phyloP scores from a whole-genome alignment of 2,888 invertebrate genomes.

The Parnassius mnemosyne region DNA sequence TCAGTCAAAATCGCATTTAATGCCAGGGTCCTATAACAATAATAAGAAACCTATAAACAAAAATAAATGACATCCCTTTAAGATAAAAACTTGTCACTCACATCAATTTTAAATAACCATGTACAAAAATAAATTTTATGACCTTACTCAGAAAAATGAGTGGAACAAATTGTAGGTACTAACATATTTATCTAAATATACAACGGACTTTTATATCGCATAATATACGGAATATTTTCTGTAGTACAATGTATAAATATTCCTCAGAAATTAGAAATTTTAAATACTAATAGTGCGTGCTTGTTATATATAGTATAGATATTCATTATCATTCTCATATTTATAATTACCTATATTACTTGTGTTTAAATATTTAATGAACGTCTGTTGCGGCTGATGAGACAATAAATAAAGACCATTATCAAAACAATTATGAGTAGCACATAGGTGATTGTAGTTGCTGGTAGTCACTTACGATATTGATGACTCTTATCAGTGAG shows the following conservation, averaged over 20 bases:
- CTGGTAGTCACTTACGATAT: slow-evolving; percentile 66
- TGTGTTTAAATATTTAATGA: slow-evolving; percentile 10
- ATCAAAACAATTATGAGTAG: slow-evolving; percentile 16
- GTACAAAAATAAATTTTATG: too few relatives aligned
- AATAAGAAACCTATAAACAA: slow-evolving; percentile 1
- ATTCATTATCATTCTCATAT: too few relatives aligned
- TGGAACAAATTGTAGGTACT: too few relatives aligned
- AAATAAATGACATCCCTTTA: too few relatives aligned
- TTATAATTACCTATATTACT: slow-evolving; percentile 7
- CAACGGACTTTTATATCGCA: too few relatives aligned
- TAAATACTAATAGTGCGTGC: slow-evolving; percentile 22
- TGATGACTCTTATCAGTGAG: slow-evolving; percentile 87
- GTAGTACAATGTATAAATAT: too few relatives aligned
- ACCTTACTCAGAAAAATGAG: too few relatives aligned
- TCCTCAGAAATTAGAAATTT: not conserved
- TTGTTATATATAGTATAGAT: too few relatives aligned
- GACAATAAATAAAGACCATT: slow-evolving; percentile 13
- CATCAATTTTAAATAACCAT: too few relatives aligned
- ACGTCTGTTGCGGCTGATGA: slow-evolving; percentile 8
- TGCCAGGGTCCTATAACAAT: slow-evolving; percentile 41
- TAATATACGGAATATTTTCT: too few relatives aligned
- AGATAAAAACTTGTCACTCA: too few relatives aligned
- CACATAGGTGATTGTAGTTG: slow-evolving; percentile 10
- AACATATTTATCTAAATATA: too few relatives aligned
- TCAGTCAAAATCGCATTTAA: slow-evolving; percentile 25